Conservation (phyloP, 2,888 invertebrate species). For the Beris chalybata region DNA sequence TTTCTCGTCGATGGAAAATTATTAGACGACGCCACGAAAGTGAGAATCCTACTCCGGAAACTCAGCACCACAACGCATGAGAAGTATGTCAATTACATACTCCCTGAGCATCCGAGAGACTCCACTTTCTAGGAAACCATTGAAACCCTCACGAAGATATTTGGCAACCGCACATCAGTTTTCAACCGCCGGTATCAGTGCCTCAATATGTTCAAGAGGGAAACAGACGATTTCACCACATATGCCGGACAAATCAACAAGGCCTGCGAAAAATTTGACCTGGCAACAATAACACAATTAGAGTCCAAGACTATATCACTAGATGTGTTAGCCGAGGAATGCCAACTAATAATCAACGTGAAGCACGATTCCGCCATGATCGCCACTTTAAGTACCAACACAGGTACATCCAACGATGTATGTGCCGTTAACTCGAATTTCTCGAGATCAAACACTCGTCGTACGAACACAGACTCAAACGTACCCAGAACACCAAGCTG, state of each 20-base stretch:
- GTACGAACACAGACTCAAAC: background rate
- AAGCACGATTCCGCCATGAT: background rate
- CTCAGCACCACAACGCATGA: too few species aligned
- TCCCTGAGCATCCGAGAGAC: too few species aligned
- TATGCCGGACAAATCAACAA: conserved; percentile 37
- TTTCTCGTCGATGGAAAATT: too few species aligned
- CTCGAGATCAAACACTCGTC: background rate
- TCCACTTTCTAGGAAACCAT: too few species aligned
- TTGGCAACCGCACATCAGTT: too few species aligned
- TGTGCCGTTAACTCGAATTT: background rate
- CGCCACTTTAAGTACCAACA: background rate
- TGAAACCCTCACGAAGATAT: too few species aligned
- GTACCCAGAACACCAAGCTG: background rate
- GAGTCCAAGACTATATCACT: conserved; percentile 8
- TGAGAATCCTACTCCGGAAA: too few species aligned
- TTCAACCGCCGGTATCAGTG: too few species aligned
- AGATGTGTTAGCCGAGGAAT: conserved; percentile 31
- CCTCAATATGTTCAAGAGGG: too few species aligned
- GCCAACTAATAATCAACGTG: background rate
- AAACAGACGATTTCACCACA: conserved; percentile 39
- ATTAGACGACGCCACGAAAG: too few species aligned
- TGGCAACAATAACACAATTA: conserved; percentile 37
- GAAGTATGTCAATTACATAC: too few species aligned
- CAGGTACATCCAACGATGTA: background rate
- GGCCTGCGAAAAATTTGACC: conserved; percentile 38